Evolutionary conservation across 2,113 vertebrate genomes (phyloP).

Genomic region (Cinclus mexicanus): DNA sequence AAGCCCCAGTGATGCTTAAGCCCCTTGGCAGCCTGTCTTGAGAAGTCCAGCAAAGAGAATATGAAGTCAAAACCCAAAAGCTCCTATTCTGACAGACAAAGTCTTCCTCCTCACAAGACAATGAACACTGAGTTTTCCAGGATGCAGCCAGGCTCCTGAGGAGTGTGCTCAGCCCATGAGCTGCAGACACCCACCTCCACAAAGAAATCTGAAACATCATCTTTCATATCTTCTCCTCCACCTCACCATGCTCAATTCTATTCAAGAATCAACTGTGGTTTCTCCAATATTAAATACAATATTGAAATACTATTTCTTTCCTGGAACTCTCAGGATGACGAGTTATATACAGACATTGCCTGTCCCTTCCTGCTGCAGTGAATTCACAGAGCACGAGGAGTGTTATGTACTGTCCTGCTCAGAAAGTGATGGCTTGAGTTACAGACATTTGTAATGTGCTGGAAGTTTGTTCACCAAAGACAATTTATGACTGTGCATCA

Average conservation of each 20-base stretch:
- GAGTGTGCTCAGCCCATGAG: accelerated
- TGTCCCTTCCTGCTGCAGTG: not conserved
- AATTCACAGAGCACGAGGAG: not conserved
- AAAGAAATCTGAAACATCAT: not conserved
- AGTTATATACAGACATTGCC: not conserved
- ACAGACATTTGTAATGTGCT: not conserved
- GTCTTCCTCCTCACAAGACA: not conserved
- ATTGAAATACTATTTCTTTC: not conserved
- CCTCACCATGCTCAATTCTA: not conserved
- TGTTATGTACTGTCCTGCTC: not conserved
- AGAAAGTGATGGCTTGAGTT: not conserved
- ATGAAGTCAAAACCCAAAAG: not conserved
- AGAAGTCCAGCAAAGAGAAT: not conserved
- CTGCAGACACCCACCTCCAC: not conserved
- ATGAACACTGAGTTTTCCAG: accelerated
- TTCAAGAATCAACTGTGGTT: not conserved
- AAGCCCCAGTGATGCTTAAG: not conserved
- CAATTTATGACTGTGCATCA: not conserved
- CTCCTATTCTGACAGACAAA: not conserved
- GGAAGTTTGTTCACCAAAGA: not conserved
- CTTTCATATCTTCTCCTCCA: not conserved
- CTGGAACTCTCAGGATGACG: not conserved
- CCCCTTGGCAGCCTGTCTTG: not conserved
- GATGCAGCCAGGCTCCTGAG: not conserved
- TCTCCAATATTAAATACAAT: not conserved